Conservation (phyloP, 2,113 vertebrate species). For the Ondatra zibethicus region DNA sequence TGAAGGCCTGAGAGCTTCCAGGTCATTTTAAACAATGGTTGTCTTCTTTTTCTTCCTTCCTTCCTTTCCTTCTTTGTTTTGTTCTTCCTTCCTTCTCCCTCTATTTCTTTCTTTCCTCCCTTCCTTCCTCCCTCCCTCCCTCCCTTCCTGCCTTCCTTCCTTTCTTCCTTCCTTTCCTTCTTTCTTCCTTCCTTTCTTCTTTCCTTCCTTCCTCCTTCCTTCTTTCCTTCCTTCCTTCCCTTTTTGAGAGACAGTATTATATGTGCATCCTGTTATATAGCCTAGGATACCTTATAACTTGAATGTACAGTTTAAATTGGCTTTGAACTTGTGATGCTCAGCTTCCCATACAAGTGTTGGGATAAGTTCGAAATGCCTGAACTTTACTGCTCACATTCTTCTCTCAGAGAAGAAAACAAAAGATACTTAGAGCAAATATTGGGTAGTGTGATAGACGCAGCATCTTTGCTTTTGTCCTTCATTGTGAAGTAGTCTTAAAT, state of each 20-base stretch:
- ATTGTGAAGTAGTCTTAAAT: background rate
- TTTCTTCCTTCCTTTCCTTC: background rate
- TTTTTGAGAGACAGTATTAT: background rate
- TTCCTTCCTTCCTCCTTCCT: background rate
- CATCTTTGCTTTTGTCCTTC: background rate
- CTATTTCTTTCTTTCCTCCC: background rate
- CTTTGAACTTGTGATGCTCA: background rate
- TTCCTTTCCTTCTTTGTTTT: background rate
- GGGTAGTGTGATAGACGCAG: background rate
- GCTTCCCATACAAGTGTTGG: background rate
- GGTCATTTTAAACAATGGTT: background rate
- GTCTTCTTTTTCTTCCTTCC: fast-evolving
- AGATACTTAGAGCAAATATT: background rate
- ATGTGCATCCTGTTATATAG: background rate
- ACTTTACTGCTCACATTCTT: background rate
- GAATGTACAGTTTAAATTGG: background rate
- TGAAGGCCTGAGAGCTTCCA: background rate
- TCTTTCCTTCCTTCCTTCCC: background rate
- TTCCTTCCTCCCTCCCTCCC: background rate
- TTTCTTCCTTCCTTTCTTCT: fast-evolving
- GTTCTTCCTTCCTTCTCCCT: background rate
- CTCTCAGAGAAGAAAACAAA: background rate
- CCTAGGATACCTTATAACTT: background rate
- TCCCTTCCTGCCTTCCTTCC: background rate
- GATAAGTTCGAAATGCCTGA: background rate